Base-by-base conservation (phyloP, 2,113 vertebrate species). In the Sinocyclocheilus anophthalmus region DNA sequence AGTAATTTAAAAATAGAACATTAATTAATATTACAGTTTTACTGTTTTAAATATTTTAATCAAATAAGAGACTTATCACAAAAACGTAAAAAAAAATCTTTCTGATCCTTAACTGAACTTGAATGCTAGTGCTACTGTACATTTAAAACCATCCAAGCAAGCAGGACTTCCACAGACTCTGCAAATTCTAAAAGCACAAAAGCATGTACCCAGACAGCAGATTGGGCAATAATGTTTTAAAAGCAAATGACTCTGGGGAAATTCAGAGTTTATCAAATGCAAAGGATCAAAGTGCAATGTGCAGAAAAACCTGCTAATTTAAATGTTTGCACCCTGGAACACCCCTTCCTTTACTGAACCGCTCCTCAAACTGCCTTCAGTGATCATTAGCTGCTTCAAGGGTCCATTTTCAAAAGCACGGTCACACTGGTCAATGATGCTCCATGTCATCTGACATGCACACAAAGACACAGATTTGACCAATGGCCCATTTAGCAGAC, bases 401-500 rank as follows among this genome's bases (percentile, higher is more conserved):
- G 20, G 65, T 76, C 53, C 9, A 20, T 70, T 72, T 78, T 63
- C 61, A 87, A 75, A 37, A 79, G 12, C 77, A n/a, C 3, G 1
- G 59, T 65, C 33, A 59, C 61, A 61, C 22, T 48, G 39, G 63
- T 26, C 16, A 14, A 76, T 45, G 78, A 26, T 26, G 33, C 81
- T 53, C 20, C 18, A 50, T 83, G 59, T 67, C 16, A 75, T 79
- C 12, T 12, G 67, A 16, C 3, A 83, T 65, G 22, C 5, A 76
- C 13, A 55, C 57, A 65, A 75, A 33, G 59, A 84, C 37, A 77
- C 16, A 14, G 67, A 14, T 55, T 82, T 89, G 55, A 85, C 84
- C 79, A 26, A 37, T 30, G 65, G 65, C 63, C 50, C 57, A 82
- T 53, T 83, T 57, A 53, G 57, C n/a, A 67, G 48, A 61, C 12